Evolutionary conservation across 1,140 invertebrate species (phyloP), one percentile per base, ranked within the genome.

Genomic region (Procambarus clarkii): DNA sequence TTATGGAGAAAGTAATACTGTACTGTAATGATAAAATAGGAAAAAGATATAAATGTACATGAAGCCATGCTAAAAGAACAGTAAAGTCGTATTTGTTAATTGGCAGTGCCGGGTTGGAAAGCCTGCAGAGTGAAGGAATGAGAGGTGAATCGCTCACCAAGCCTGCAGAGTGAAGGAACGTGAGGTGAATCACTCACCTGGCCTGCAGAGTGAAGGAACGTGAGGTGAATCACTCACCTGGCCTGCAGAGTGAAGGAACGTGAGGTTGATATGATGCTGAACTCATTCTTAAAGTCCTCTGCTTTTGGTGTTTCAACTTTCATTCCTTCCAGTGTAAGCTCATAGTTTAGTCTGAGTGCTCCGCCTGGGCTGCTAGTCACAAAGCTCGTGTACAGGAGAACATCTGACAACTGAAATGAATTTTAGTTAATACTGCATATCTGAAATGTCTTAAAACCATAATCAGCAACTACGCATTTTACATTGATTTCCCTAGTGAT

Each of bases 201-300:
- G 96, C 96, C 81, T 96, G 95, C 76, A 97, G 94, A 71, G 96
- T 96, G 94, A 97, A 97, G 48, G 97, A 97, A 86, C 96, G 94
- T 46, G 96, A 95, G 4, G 95, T 95, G n/a, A n/a, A n/a, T n/a
- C n/a, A n/a, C 95, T 93, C 95, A 96, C 95, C 95, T 96, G 18
- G 96, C 96, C 81, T 96, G 95, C 76, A 97, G 94, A 71, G 96
- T 96, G 94, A 97, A 97, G 48, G 97, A 97, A 86, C 96, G 94
- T 46, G 96, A 95, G 4, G 95, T 95, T 93, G 94, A 95, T 64
- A 96, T 96, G 86, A 96, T 95, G 93, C 94, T 96, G 92, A 96
- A 96, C 93, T 96, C 96, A 93, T 95, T 95, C 87, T 95, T 94
- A 93, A 95, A 96, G 84, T 96, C 96, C 91, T 95, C 94, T 81